Evolutionary conservation across 2,888 invertebrate genomes (phyloP).

Genomic region (Ormyrus pomaceus): DNA sequence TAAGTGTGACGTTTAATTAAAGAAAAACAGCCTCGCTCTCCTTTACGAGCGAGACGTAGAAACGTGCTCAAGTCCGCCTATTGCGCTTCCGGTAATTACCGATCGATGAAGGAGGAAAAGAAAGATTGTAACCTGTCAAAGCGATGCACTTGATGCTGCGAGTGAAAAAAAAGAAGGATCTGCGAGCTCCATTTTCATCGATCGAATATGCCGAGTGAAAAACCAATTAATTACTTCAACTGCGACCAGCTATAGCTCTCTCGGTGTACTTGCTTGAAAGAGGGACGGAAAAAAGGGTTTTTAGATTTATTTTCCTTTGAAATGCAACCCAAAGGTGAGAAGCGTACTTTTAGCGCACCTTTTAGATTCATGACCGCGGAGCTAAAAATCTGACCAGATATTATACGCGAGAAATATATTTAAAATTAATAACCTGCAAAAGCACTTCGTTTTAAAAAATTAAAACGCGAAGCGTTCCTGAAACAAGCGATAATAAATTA

Average conservation of each 20-base stretch:
- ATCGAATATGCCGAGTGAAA: not conserved
- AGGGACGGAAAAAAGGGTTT: not conserved
- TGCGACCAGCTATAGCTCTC: not conserved
- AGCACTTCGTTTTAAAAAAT: too few relatives aligned
- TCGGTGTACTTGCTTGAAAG: not conserved
- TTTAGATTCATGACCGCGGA: too few relatives aligned
- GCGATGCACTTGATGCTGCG: not conserved
- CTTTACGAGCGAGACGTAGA: not conserved
- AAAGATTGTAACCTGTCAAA: slow-evolving; percentile 13
- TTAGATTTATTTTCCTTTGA: not conserved
- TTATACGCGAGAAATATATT: too few relatives aligned
- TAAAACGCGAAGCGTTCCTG: too few relatives aligned
- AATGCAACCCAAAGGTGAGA: too few relatives aligned
- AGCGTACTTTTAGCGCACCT: too few relatives aligned
- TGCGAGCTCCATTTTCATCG: slow-evolving; percentile 12
- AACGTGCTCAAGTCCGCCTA: not conserved
- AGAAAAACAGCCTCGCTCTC: slow-evolving; percentile 13
- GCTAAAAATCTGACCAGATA: too few relatives aligned
- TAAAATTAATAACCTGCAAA: too few relatives aligned
- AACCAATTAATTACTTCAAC: slow-evolving; percentile 43
- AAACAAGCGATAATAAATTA: too few relatives aligned
- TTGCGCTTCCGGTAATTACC: slow-evolving; percentile 27
- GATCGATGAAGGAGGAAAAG: not conserved
- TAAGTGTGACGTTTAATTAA: slow-evolving; percentile 47
- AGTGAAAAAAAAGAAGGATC: not conserved